Conservation (phyloP, 2,797 vertebrate genomes). For the Nyctalus aviator region DNA sequence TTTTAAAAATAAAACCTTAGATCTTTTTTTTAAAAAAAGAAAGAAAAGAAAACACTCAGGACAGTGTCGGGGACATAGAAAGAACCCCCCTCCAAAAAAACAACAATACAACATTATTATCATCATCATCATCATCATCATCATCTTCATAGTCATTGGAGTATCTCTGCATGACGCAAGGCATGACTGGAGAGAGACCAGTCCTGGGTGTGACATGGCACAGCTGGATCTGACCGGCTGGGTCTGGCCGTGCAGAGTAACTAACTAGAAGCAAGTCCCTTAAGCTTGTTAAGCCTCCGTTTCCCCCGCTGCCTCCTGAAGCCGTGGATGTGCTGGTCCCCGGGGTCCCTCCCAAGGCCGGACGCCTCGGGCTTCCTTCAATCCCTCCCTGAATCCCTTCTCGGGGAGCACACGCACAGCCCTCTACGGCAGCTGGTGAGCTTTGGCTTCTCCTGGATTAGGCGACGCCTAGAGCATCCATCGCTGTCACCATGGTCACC, state of each 20-base stretch:
- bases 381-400: not conserved
- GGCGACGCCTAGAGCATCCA: fast-evolving
- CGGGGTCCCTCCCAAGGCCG: not conserved
- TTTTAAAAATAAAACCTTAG: no score
- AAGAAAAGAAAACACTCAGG: not conserved
- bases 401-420: not conserved
- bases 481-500: fast-evolving
- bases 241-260: not conserved
- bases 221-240: not conserved
- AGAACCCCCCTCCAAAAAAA: not conserved
- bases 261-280: not conserved
- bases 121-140: not conserved
- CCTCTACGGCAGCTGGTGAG: no score
- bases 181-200: not conserved
- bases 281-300: conserved; percentile 8
- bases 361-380: conserved; percentile 44
- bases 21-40: no score
- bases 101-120: not conserved
- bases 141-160: not conserved
- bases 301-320: not conserved
- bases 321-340: not conserved
- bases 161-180: not conserved
- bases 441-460: not conserved
- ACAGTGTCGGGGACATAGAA: not conserved
- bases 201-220: not conserved